phyloP scores from a whole-genome alignment of 1,140 invertebrate species.

The Zaprionus davidi region DNA sequence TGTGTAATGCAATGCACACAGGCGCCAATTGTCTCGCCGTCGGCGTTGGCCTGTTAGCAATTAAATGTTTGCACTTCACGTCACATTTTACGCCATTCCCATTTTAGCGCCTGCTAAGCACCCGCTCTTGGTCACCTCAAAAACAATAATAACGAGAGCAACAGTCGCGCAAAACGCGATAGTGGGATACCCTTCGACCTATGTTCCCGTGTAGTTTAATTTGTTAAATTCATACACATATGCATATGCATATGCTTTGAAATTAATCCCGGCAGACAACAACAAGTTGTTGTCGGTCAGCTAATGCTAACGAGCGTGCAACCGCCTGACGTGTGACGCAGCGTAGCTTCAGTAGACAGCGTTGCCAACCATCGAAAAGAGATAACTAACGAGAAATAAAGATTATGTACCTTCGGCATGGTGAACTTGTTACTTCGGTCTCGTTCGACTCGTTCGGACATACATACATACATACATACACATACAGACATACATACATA shows the following conservation, averaged over 20 bases:
- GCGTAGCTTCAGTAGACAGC: constrained; percentile 9
- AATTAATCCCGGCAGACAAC: no score
- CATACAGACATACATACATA: no score
- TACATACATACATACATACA: no score
- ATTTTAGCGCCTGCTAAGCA: constrained; percentile 29
- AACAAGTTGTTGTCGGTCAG: constrained; percentile 27
- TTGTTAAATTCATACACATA: no score
- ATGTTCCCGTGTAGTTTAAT: no score
- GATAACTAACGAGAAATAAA: not conserved
- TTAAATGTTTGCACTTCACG: constrained; percentile 78
- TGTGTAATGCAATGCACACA: constrained; percentile 31
- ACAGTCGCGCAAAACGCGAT: no score
- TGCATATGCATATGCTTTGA: no score
- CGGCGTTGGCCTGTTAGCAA: constrained; percentile 67
- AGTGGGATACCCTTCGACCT: no score
- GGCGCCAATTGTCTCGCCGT: constrained; percentile 59
- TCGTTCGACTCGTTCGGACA: no score
- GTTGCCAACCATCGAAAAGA: not conserved
- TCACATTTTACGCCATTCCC: constrained; percentile 59
- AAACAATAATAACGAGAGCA: constrained; percentile 8
- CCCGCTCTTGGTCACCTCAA: not conserved
- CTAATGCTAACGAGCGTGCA: constrained; percentile 43
- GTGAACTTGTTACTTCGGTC: no score
- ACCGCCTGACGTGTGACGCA: constrained; percentile 37
- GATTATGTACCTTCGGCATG: no score